Base-by-base conservation (phyloP, 1,140 invertebrate species). In the Choristoneura fumiferana region DNA sequence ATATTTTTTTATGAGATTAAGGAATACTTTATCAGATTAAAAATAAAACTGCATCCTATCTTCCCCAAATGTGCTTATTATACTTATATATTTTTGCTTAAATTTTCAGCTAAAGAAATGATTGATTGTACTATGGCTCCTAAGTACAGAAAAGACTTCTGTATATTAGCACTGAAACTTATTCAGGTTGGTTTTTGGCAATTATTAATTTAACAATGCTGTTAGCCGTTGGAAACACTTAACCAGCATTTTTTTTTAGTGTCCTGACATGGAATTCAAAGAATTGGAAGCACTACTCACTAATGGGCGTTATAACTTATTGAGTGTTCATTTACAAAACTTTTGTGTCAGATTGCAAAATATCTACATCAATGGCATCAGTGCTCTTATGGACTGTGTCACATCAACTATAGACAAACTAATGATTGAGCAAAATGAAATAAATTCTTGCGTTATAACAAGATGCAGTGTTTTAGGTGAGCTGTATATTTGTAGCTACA, bases 71-170 rank as follows among this genome's bases (percentile, higher is more conserved):
- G 14, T 15, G 29, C 12, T 40, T 35, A 34, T 45, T 1, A 15
- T 39, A 38, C 12, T 14, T 8, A 33, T 43, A 45, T 49, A 1
- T 57, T 9, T 63, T 18, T 43, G 45, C 17, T 63, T 60, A 8
- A 15, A 9, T 59, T 88, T 87, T 66, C 61, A 89, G 85, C 79
- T 58, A 84, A 84, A 62, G 76, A 75, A 55, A 81, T 82, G 74
- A 73, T 77, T 53, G 83, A 85, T 39, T 80, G 76, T 33, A 75
- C 76, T 15, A 81, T 89, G 69, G 76, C 84, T 38, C 87, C 89
- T 12, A 90, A 87, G 68, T 89, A 90, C 64, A 78, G 87, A 54
- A 90, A 89, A 71, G 89, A 90, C 67, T 90, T 90, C 69, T 89
- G 87, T 71, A 84, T 90, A 63, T 65, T 90, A 14, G 85, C 88